A percentile compares a stretch with the other conserved stretches of the same genome.
phyloP scores from a whole-genome alignment of 2,888 invertebrate species.

The Argyra leucocephala region DNA sequence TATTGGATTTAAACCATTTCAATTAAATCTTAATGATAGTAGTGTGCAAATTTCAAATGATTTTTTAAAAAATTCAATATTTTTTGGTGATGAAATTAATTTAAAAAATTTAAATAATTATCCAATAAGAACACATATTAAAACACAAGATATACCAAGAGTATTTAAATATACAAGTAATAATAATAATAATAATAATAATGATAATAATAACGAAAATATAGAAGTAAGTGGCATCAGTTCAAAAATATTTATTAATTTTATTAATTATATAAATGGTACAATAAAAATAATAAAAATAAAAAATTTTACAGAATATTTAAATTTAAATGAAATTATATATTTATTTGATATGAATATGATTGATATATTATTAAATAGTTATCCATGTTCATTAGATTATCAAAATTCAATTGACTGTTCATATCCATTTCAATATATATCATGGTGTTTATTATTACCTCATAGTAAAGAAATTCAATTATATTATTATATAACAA shows the following conservation, averaged over 20 bases:
- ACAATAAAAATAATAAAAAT: not conserved
- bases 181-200: not conserved
- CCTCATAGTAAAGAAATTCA: slow-evolving; percentile 22
- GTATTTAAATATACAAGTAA: not conserved
- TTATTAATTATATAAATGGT: not conserved
- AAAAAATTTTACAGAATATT: not conserved
- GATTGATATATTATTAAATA: slow-evolving; percentile 4
- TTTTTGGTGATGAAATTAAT: not conserved
- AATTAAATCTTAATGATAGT: not conserved
- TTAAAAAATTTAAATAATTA: slow-evolving; percentile 2
- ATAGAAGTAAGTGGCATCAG: not conserved
- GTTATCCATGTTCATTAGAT: not conserved
- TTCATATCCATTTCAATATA: slow-evolving; percentile 26
- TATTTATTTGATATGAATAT: not conserved
- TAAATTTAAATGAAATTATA: not conserved
- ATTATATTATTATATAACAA: slow-evolving; percentile 23
- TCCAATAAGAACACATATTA: slow-evolving; percentile 5
- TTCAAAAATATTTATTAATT: slow-evolving; percentile 7
- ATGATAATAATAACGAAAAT: too few species aligned
- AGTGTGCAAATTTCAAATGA: not conserved
- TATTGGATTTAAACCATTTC: not conserved
- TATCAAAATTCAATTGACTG: slow-evolving; percentile 23
- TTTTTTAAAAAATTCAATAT: not conserved
- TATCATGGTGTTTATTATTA: slow-evolving; percentile 28
- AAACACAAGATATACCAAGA: not conserved